A percentile compares a stretch with the other conserved stretches of the same genome.
Conservation (phyloP, 2,888 invertebrate genomes). For the Chesias legatella region DNA sequence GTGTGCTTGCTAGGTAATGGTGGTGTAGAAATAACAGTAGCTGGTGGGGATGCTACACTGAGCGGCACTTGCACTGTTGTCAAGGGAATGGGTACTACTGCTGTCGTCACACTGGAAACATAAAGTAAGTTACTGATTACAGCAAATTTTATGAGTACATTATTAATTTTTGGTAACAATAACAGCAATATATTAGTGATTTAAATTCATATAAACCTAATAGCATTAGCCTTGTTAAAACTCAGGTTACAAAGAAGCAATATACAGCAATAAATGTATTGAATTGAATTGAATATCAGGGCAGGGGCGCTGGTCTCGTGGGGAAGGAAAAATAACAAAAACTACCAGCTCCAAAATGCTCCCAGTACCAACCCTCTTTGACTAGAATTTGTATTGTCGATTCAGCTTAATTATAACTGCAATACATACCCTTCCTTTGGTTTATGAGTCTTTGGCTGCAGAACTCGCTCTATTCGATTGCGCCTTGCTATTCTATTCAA, state of each 20-base stretch:
- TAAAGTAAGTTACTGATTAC: background rate
- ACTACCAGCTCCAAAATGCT: too few species aligned
- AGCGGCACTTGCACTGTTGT: slow-evolving; percentile 9
- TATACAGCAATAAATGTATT: too few species aligned
- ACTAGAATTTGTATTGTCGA: too few species aligned
- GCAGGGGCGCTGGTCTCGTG: too few species aligned
- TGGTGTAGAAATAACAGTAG: slow-evolving; percentile 27
- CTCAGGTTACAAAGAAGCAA: too few species aligned
- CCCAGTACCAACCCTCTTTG: too few species aligned
- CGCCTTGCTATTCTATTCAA: slow-evolving; percentile 36
- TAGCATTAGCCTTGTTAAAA: too few species aligned
- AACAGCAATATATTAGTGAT: too few species aligned
- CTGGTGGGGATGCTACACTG: slow-evolving; percentile 6
- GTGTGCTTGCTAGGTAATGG: slow-evolving; percentile 48
- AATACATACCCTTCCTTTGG: slow-evolving; percentile 68
- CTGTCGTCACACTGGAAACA: slow-evolving; percentile 6
- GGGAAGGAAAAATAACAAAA: too few species aligned
- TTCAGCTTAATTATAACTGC: background rate
- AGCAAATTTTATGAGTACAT: background rate
- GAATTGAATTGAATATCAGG: too few species aligned
- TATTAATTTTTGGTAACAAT: too few species aligned
- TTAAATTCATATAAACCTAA: too few species aligned
- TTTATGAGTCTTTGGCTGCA: slow-evolving; percentile 60
- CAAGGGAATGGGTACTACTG: slow-evolving; percentile 5
- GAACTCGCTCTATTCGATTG: slow-evolving; percentile 44